Base-by-base conservation (phyloP, 2,113 vertebrate species). In the Eublepharis macularius region DNA sequence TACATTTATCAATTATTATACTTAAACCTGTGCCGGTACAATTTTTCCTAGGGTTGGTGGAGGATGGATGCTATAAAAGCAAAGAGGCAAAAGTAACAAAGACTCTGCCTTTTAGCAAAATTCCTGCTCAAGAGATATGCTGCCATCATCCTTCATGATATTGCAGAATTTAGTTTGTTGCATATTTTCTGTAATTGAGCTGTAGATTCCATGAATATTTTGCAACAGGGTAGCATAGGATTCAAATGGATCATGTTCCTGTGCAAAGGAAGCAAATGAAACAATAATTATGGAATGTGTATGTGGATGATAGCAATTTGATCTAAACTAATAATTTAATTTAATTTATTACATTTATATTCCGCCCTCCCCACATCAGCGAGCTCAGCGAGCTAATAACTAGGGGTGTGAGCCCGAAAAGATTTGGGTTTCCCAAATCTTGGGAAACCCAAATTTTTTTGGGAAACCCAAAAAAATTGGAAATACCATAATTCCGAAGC, bases 1-100 rank as follows among this genome's bases (percentile, higher is more conserved):
- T 99, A 96, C 68, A 1, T 76, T 60, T 21, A n/a, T 6, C 81
- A 90, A 39, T 70, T 70, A 16, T 70, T 24, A 32, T 49, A 65
- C 21, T 32, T 83, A 87, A 84, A 51, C n/a, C 0, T 13, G 86
- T 10, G 26, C 26, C 60, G 51, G 41, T 85, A 1, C 66, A 2
- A 14, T 26, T 65, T 80, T 81, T 54, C 4, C 13, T 17, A 74
- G 0, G 73, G 4, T 36, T 39, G 41, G 12, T 29, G 24, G 16
- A 72, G 24, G 49, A 41, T 60, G 63, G 6, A 84, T 68, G 43
- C 6, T 41, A 34, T 21, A 34, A 83, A 66, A 83, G 39, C 82
- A 76, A 21, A 75, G 32, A 26, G 12, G 21, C 12, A 39, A 76
- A 76, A 49, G 60, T 13, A 10, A 47, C n/a, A 26, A 12, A 65